These are phyloP conservation scores for Microchirus variegatus DNA, from an alignment of 2,797 vertebrate genomes.

Conservation along the genomic window DNA sequence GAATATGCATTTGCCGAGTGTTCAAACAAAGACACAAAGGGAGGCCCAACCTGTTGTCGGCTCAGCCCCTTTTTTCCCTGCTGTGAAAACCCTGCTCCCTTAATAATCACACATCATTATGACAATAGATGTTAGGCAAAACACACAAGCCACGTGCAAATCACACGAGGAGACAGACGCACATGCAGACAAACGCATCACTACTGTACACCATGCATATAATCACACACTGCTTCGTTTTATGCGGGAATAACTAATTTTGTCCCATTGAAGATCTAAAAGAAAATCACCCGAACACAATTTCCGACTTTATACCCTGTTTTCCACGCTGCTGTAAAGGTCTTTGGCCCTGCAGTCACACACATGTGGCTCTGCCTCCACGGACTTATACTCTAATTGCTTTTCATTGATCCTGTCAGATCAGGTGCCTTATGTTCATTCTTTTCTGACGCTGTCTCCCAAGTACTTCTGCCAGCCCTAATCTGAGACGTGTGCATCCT, in stretches of 20 bases:
- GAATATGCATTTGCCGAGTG: conserved; percentile 72
- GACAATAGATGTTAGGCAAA: conserved; percentile 75
- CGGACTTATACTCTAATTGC: conserved; percentile 79
- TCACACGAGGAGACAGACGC: conserved; percentile 45
- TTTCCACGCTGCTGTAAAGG: conserved; percentile 45
- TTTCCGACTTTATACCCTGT: conserved; percentile 17
- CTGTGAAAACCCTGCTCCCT: conserved; percentile 72
- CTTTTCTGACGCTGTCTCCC: conserved; percentile 66
- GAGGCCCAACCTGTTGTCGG: conserved; percentile 73
- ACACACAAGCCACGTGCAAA: conserved; percentile 59
- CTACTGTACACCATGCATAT: conserved; percentile 45
- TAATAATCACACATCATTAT: conserved; percentile 77
- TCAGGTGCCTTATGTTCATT: conserved; percentile 78
- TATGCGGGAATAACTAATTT: conserved; percentile 19
- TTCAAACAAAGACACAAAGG: conserved; percentile 73
- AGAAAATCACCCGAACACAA: conserved; percentile 2
- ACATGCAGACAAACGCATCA: conserved; percentile 39
- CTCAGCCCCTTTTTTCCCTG: conserved; percentile 70
- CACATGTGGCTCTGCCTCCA: conserved; percentile 38
- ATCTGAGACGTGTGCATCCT: conserved; percentile 68
- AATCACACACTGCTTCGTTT: conserved; percentile 32
- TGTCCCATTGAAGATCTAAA: conserved; percentile 5
- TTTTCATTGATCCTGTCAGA: conserved; percentile 85
- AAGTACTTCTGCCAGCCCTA: conserved; percentile 60
- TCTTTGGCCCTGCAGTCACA: conserved; percentile 32